Evolutionary conservation across 2,888 invertebrate genomes (phyloP).

Genomic region (Andrena bicolor): DNA sequence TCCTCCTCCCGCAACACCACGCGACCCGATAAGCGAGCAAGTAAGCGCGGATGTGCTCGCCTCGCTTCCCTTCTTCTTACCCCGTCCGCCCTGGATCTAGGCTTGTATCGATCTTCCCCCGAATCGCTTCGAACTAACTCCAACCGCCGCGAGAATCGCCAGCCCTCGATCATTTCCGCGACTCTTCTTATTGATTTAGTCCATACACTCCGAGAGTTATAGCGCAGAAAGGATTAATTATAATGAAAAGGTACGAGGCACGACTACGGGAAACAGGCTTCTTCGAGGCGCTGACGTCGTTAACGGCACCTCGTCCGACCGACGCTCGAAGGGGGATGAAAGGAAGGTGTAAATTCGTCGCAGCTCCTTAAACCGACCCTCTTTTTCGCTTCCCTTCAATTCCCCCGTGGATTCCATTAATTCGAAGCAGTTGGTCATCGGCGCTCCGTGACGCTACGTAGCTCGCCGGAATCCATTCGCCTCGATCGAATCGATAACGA

Average conservation of each 20-base stretch:
- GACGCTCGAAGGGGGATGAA: constrained; percentile 15
- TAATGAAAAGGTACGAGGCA: constrained; percentile 9
- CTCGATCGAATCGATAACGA: constrained; percentile 2
- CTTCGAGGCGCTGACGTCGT: constrained; percentile 3
- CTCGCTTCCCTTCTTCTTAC: constrained; percentile 6
- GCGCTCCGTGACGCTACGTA: neutral
- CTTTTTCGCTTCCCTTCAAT: constrained; percentile 32
- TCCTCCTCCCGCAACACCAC: constrained; percentile 13
- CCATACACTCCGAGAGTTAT: neutral
- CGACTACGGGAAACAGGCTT: constrained; percentile 1
- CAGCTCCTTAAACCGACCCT: constrained; percentile 53
- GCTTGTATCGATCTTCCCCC: constrained; percentile 1
- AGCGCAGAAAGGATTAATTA: constrained; percentile 12
- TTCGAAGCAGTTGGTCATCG: constrained; percentile 34
- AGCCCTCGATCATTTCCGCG: too few species aligned
- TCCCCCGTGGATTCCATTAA: constrained; percentile 52
- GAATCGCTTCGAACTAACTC: neutral
- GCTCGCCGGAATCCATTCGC: constrained; percentile 1
- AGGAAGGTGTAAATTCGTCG: constrained; percentile 56
- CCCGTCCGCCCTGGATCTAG: neutral
- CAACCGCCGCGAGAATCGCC: too few species aligned
- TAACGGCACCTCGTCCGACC: neutral
- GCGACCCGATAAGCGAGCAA: constrained; percentile 26
- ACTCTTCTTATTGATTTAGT: too few species aligned
- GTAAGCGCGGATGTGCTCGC: constrained; percentile 28